Evolutionary conservation across 2,888 invertebrate genomes (phyloP), one percentile per base, ranked within the genome.

Genomic region (Hermaeophaga mercurialis): DNA sequence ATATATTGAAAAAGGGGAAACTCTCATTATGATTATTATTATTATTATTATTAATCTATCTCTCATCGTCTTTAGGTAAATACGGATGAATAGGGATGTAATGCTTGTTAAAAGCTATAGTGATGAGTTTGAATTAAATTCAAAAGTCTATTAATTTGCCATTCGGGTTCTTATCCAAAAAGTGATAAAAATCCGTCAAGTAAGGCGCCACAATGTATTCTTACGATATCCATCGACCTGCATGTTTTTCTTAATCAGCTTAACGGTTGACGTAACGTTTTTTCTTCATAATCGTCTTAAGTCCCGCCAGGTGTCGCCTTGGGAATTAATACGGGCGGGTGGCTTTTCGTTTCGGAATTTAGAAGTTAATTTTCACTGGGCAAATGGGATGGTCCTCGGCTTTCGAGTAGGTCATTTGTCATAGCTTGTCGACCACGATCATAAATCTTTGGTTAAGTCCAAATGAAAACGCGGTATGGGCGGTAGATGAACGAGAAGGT

Each of bases 171-270:
- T n/a, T n/a, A n/a, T n/a, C n/a, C n/a, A n/a, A n/a, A n/a, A n/a
- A n/a, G n/a, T n/a, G n/a, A n/a, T n/a, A n/a, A n/a, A n/a, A n/a
- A n/a, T n/a, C n/a, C n/a, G n/a, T n/a, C n/a, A n/a, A n/a, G n/a
- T n/a, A n/a, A n/a, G n/a, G n/a, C n/a, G n/a, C n/a, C n/a, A n/a
- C n/a, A n/a, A n/a, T n/a, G n/a, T n/a, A n/a, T n/a, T n/a, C n/a
- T n/a, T n/a, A n/a, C n/a, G n/a, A n/a, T n/a, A n/a, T n/a, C n/a
- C n/a, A n/a, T 31, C 36, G 54, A 38, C 53, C 54, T 15, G 50
- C 56, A 54, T 46, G 56, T 38, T 43, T 12, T 57, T 52, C 34
- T 47, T 61, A 58, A 61, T 61, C 60, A 58, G 60, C 60, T 61
- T 58, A 61, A 41, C 55, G 55, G 57, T 57, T 60, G 57, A 57